Evolutionary conservation across 1,140 invertebrate genomes (phyloP).

Genomic region (Chrysoperla carnea): DNA sequence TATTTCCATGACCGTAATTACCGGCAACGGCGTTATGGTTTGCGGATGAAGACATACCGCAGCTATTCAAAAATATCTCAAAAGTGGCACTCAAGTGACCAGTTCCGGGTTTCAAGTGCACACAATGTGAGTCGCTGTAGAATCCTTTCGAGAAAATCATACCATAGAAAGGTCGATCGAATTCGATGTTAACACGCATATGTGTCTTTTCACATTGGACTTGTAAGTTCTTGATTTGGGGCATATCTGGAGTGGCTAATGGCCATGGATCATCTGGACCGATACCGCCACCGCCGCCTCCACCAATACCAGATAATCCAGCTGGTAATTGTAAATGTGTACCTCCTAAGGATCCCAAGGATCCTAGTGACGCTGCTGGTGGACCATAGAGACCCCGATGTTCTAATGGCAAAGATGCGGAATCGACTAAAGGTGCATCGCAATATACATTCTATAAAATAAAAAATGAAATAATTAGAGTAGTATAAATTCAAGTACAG

Average conservation of each 20-base stretch:
- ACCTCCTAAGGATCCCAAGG: slow-evolving; percentile 25
- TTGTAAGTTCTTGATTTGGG: slow-evolving; percentile 79
- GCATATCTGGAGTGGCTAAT: slow-evolving; percentile 63
- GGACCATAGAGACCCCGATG: slow-evolving; percentile 58
- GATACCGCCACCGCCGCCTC: slow-evolving; percentile 17
- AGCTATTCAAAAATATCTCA: slow-evolving; percentile 80
- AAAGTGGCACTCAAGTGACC: slow-evolving; percentile 80
- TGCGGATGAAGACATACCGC: slow-evolving; percentile 76
- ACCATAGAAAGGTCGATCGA: slow-evolving; percentile 86
- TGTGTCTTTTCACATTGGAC: slow-evolving; percentile 92
- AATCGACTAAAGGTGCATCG: slow-evolving; percentile 56
- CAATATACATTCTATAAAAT: slow-evolving; percentile 46
- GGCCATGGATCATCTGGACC: slow-evolving; percentile 62
- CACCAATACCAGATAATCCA: slow-evolving; percentile 18
- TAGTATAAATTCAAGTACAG: not conserved
- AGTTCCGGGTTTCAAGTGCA: slow-evolving; percentile 75
- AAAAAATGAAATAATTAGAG: slow-evolving; percentile 9
- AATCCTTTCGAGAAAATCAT: slow-evolving; percentile 91
- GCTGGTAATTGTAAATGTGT: slow-evolving; percentile 16
- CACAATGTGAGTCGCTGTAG: slow-evolving; percentile 80
- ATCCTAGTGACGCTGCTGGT: slow-evolving; percentile 23
- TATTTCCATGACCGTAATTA: slow-evolving; percentile 35
- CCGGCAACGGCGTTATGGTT: slow-evolving; percentile 58
- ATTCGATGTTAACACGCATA: slow-evolving; percentile 88
- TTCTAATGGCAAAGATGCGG: slow-evolving; percentile 57